Evolutionary conservation across 1,140 invertebrate species (phyloP), one percentile per base, ranked within the genome.

Genomic region (Panonychus citri): DNA sequence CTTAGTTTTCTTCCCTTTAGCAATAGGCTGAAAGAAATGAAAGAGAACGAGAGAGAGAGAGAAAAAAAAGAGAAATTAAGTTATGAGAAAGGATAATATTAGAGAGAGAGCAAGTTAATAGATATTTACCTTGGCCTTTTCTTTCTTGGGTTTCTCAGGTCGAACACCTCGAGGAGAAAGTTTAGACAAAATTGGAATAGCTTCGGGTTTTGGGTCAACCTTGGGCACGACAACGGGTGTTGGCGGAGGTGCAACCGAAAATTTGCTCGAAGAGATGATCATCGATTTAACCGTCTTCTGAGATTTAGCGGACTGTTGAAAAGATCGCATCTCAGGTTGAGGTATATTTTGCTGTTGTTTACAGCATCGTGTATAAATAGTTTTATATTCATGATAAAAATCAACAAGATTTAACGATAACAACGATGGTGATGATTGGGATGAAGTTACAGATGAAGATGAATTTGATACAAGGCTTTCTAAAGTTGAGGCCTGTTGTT

Each of bases 241-340:
- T 26, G 21, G 19, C 55, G 17, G 34, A 26, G 17, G 55, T 1
- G 46, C n/a, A n/a, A 21, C n/a, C 34, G 17, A 57, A 57, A n/a
- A 12, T n/a, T 28, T 28, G 15, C 54, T 58, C 8, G 43, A 37
- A 50, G 57, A 42, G 17, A 59, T 85, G 64, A 98, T 93, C 89
- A 99, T 93, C 60, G 94, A 98, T 58, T 86, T 83, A 51, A 99
- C 85, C 62, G 91, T 97, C 75, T 97, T 98, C 71, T 96, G 90
- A 0, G 94, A 98, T 73, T 99, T 99, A 8, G 75, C 71, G 62
- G 89, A 96, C 69, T 97, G 85, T 67, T 95, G 83, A 73, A 88
- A 96, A 34, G 81, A 81, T 66, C 84, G 78, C 87, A 96, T 96
- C 70, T 89, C 91, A 15, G 83, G 83, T 64, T 83, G 73, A 65